Evolutionary conservation across 2,113 vertebrate genomes (phyloP).

Genomic region (Nettapus auritus): DNA sequence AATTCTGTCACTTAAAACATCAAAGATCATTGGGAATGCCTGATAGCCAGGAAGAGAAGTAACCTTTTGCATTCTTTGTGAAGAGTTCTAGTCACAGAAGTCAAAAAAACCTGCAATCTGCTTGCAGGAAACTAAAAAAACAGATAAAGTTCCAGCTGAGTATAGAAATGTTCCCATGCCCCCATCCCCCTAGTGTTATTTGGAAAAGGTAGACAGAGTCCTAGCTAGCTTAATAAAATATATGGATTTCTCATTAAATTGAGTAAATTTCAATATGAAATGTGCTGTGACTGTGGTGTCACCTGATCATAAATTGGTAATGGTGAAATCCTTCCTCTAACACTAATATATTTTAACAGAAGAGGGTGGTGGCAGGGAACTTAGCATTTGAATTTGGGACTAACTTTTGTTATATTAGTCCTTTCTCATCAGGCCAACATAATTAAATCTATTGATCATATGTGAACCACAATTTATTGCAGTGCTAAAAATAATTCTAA

Average conservation of each 20-base stretch:
- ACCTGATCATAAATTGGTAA: background rate
- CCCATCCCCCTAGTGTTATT: background rate
- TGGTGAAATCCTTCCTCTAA: background rate
- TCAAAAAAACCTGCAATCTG: background rate
- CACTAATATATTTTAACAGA: background rate
- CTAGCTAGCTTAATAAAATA: background rate
- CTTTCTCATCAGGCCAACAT: background rate
- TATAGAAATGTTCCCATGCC: background rate
- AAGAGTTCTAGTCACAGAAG: background rate
- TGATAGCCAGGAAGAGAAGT: background rate
- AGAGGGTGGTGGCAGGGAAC: accelerated
- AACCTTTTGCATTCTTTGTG: background rate
- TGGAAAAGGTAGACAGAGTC: background rate
- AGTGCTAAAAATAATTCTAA: background rate
- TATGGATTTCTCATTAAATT: background rate
- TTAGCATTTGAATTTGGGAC: background rate
- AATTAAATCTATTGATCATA: background rate
- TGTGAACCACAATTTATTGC: background rate
- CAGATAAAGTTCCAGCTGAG: background rate
- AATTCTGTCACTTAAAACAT: background rate
- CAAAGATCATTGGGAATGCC: background rate
- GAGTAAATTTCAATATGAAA: background rate
- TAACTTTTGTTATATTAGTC: background rate
- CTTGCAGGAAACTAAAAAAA: background rate
- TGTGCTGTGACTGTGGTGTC: background rate